phyloP scores from a whole-genome alignment of 2,797 vertebrate species.

The Peromyscus nudipes region DNA sequence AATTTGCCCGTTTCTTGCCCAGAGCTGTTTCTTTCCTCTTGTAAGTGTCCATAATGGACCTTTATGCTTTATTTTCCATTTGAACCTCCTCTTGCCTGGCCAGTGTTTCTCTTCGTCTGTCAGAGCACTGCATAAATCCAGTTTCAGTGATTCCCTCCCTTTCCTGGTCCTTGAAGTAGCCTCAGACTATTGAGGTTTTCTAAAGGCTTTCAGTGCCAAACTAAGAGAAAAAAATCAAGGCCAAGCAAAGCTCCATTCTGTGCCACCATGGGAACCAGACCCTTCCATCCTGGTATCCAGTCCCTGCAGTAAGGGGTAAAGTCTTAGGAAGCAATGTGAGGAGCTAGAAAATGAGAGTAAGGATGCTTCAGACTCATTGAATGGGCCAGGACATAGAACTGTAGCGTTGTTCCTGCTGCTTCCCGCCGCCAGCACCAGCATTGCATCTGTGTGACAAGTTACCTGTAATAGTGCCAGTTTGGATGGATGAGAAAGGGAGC shows the following conservation, averaged over 20 bases:
- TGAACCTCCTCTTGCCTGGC: constrained; percentile 1
- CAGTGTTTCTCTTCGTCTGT: constrained; percentile 11
- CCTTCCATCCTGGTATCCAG: neutral
- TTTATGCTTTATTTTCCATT: constrained; percentile 53
- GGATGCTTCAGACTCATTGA: neutral
- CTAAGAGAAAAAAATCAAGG: constrained; percentile 23
- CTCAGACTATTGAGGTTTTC: constrained; percentile 27
- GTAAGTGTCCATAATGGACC: neutral
- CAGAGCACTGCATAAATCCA: neutral
- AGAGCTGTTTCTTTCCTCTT: neutral
- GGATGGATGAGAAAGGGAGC: neutral
- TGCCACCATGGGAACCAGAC: constrained; percentile 40
- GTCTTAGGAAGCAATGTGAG: neutral
- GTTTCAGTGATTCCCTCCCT: constrained; percentile 18
- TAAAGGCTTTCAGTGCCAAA: constrained; percentile 66
- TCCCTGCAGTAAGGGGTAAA: neutral
- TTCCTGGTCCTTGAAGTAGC: constrained; percentile 33
- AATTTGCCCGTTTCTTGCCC: constrained; percentile 28
- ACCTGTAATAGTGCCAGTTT: neutral
- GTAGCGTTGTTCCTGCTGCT: neutral
- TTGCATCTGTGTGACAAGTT: neutral
- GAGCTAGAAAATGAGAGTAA: neutral
- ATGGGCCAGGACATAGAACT: neutral
- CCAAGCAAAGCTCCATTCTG: constrained; percentile 21
- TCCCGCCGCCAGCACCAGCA: rapidly evolving